Percentiles rank a stretch among this genome's conserved stretches.
Evolutionary conservation across 2,113 vertebrate genomes (phyloP).

Genomic region (Fregata magnificens): DNA sequence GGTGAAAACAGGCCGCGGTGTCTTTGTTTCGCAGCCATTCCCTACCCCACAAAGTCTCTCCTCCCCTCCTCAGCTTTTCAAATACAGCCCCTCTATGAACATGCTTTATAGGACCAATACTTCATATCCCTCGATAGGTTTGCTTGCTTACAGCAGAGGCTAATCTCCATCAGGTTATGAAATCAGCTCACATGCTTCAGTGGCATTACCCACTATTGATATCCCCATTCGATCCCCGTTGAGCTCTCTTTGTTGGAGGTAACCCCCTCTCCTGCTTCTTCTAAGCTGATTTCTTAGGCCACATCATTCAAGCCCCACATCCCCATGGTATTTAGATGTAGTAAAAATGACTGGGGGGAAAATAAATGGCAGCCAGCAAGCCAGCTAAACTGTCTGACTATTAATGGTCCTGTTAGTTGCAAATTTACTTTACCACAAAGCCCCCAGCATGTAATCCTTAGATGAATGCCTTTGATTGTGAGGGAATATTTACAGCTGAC

Average conservation of each 20-base stretch:
- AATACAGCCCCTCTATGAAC: not conserved
- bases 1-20: not conserved
- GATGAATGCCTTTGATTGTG: conserved; percentile 60
- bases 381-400: conserved; percentile 32
- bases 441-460: conserved; percentile 52
- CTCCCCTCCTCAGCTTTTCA: not conserved
- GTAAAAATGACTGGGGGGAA: conserved; percentile 16
- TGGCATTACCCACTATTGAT: not conserved
- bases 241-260: conserved; percentile 40
- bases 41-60: not conserved
- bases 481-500: conserved; percentile 52
- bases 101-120: not conserved
- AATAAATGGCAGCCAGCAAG: not conserved
- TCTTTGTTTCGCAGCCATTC: not conserved
- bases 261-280: not conserved
- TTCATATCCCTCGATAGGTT: not conserved
- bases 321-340: not conserved
- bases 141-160: not conserved
- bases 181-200: conserved; percentile 43
- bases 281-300: conserved; percentile 46
- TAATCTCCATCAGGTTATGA: conserved; percentile 32
- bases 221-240: not conserved
- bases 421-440: conserved; percentile 53
- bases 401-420: conserved; percentile 40
- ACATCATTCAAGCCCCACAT: not conserved